A percentile compares a stretch with the other conserved stretches of the same genome.
Conservation (phyloP, 2,888 invertebrate species). For the Lissonota sp. region DNA sequence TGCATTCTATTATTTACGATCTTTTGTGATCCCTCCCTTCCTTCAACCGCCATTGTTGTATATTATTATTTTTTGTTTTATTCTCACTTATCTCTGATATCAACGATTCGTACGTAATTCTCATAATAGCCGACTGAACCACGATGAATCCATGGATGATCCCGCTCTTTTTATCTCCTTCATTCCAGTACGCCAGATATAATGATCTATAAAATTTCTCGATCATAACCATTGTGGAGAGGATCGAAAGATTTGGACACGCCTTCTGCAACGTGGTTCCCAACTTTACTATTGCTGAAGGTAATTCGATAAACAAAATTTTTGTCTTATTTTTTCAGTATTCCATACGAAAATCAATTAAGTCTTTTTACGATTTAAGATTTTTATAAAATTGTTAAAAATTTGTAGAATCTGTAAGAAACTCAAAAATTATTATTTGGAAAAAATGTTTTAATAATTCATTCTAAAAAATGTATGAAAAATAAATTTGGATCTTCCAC, state of each 20-base stretch:
- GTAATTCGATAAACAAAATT: neutral
- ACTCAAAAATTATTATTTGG: too few species aligned
- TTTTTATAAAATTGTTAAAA: neutral
- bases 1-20: conserved; percentile 42
- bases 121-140: neutral
- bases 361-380: neutral
- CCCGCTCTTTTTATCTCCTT: conserved; percentile 27
- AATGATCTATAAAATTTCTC: conserved; percentile 47
- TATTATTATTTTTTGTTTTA: neutral
- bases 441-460: too few species aligned
- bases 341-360: neutral
- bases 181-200: conserved; percentile 22
- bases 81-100: conserved; percentile 8
- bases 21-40: neutral
- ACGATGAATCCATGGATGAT: conserved; percentile 34
- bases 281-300: conserved; percentile 5
- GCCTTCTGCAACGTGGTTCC: conserved; percentile 54
- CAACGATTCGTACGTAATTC: neutral
- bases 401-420: too few species aligned
- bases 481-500: too few species aligned
- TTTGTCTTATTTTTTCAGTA: neutral
- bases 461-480: too few species aligned
- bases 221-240: conserved; percentile 31
- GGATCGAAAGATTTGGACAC: conserved; percentile 42
- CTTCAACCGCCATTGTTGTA: conserved; percentile 31